Percentiles rank a stretch among this genome's conserved stretches.
These are phyloP conservation scores for Drosophila affinis DNA, from an alignment of 2,888 invertebrate species.

Conservation along the genomic window DNA sequence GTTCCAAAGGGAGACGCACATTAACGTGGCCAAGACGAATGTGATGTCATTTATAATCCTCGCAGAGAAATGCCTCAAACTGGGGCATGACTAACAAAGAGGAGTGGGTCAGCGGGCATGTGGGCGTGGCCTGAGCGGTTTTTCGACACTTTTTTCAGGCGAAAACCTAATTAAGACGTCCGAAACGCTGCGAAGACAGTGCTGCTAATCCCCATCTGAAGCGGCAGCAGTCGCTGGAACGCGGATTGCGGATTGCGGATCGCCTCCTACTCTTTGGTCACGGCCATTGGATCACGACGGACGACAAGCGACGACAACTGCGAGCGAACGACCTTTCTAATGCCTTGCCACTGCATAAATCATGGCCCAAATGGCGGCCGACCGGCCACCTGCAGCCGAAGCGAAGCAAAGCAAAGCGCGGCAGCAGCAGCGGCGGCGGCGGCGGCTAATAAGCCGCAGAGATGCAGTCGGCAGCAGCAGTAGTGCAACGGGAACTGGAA, in stretches of 20 bases:
- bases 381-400: slow-evolving; percentile 43
- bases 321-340: slow-evolving; percentile 67
- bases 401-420: slow-evolving; percentile 28
- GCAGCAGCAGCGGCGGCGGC: slow-evolving; percentile 11
- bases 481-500: slow-evolving; percentile 7
- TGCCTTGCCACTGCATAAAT: slow-evolving; percentile 63
- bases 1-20: slow-evolving; percentile 49
- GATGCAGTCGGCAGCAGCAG: too few relatives aligned
- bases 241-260: not conserved
- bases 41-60: slow-evolving; percentile 58
- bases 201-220: slow-evolving; percentile 6
- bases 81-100: slow-evolving; percentile 44
- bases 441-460: slow-evolving; percentile 2
- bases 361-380: slow-evolving; percentile 50
- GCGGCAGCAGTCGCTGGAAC: not conserved
- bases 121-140: slow-evolving; percentile 65
- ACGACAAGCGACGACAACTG: slow-evolving; percentile 44
- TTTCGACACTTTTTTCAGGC: slow-evolving; percentile 58
- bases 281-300: slow-evolving; percentile 57
- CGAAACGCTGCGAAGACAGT: slow-evolving; percentile 14
- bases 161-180: slow-evolving; percentile 68
- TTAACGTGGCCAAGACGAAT: slow-evolving; percentile 72
- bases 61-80: slow-evolving; percentile 53
- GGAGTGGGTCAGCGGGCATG: slow-evolving; percentile 49
- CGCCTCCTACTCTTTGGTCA: slow-evolving; percentile 17